Base-by-base conservation (phyloP, 2,888 invertebrate genomes). In the Pammene aurita region DNA sequence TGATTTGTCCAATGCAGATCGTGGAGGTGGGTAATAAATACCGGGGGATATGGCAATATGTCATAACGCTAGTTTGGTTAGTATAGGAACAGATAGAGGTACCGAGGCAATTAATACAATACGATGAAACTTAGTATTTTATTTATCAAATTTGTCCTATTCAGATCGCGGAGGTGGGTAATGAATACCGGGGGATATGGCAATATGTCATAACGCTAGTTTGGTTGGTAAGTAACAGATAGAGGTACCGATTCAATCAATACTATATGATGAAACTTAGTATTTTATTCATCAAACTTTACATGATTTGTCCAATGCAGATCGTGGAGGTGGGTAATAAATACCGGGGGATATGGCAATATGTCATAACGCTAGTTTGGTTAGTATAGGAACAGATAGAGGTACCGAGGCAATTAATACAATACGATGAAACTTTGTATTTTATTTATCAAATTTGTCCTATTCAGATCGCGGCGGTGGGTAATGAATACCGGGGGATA, bases 71-170 rank as follows among this genome's bases (percentile, higher is more conserved):
- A 2, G 26, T 26, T 26, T 26, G 26, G 26, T 26, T 2, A 26
- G 26, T 26, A 26, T 1, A 26, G 84, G 26, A 26, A 26, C 26
- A 26, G 26, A 26, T 2, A 26, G 26, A 26, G 26, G 26, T 26
- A 26, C 26, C 26, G 26, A 26, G 1, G 1, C 26, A 26, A 26
- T 26, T 4, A 26, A 26, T 26, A 26, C 26, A 2, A 4, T 26
- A 26, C 4, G 26, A 26, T 84, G 84, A 84, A 85, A 84, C 86
- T 78, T 79, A 76, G 77, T 78, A 78, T 77, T 77, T 72, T 74
- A 78, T 73, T 73, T 76, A 78, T 81, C 84, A 80, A 82, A 85
- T 90, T 80, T 86, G 82, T 89, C 72, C 73, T 84, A 87, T 80
- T 85, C 80, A 84, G 83, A 84, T 83, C 73, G 67, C 71, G 65